These are phyloP conservation scores for Antitype chi DNA, from an alignment of 2,888 invertebrate genomes.

Conservation along the genomic window DNA sequence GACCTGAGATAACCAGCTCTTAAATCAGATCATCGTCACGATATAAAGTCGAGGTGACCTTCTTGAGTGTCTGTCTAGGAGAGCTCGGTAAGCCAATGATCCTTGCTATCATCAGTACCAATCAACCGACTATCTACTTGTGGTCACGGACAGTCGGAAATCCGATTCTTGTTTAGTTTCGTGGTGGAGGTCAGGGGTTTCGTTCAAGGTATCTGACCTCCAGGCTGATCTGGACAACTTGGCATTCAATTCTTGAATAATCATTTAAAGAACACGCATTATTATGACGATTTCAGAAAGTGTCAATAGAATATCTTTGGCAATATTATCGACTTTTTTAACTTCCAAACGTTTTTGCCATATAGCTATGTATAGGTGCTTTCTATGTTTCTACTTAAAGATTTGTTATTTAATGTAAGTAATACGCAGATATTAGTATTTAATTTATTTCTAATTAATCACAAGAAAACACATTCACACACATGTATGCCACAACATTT, in stretches of 20 bases:
- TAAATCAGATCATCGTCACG: conserved; percentile 18
- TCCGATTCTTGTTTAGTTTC: conserved; percentile 45
- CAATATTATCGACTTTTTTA: no score
- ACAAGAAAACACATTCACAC: no score
- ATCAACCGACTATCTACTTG: conserved; percentile 37
- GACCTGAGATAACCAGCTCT: conserved; percentile 16
- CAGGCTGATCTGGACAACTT: neutral
- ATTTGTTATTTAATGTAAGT: no score
- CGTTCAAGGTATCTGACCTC: conserved; percentile 42
- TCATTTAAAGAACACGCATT: neutral
- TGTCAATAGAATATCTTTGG: neutral
- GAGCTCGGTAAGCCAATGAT: conserved; percentile 38
- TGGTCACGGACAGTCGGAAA: conserved; percentile 53
- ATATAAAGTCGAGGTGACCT: conserved; percentile 46
- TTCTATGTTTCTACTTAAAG: no score
- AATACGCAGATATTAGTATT: no score
- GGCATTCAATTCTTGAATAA: conserved; percentile 1
- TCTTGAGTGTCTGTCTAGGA: conserved; percentile 53
- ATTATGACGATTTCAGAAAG: neutral
- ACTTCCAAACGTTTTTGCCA: no score
- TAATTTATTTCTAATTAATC: no score
- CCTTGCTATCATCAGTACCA: conserved; percentile 53
- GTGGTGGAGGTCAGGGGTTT: conserved; percentile 40
- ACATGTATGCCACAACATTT: no score
- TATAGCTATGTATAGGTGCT: no score